Percentiles rank a stretch among this genome's conserved stretches.
phyloP scores from a whole-genome alignment of 2,888 invertebrate genomes.

The Lamellibrachia satsuma region DNA sequence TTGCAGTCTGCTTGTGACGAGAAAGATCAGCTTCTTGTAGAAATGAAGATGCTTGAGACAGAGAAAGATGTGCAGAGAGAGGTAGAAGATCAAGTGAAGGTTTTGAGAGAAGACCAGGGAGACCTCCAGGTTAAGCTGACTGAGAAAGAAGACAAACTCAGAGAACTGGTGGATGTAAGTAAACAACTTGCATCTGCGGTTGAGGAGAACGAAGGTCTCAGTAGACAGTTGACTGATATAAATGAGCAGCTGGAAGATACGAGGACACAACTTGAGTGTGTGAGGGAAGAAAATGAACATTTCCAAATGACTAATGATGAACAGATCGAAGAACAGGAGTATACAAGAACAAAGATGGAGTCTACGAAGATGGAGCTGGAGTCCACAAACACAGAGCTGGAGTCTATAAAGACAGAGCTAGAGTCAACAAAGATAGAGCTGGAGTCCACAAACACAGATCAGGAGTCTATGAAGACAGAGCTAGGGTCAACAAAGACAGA shows the following conservation, averaged over 20 bases:
- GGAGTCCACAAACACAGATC: not conserved
- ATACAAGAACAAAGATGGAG: not conserved
- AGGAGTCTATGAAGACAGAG: not conserved
- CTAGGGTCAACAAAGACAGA: not conserved
- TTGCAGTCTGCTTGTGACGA: constrained; percentile 8
- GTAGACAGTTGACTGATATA: not conserved
- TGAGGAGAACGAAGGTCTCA: not conserved
- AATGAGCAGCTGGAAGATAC: not conserved
- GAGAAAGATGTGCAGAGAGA: not conserved
- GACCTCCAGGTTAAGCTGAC: not conserved
- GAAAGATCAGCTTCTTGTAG: not conserved
- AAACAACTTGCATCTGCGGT: not conserved
- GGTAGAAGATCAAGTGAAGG: not conserved
- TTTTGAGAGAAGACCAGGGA: not conserved
- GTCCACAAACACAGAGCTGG: not conserved
- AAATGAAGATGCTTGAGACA: not conserved
- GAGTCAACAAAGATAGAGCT: not conserved
- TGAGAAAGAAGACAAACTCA: not conserved
- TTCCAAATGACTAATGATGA: not conserved
- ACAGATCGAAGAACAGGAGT: not conserved
- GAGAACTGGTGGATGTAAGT: constrained; percentile 8
- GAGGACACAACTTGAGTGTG: not conserved
- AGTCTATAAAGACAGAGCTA: not conserved
- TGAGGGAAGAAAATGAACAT: not conserved
- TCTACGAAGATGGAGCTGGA: not conserved